Evolutionary conservation across 2,113 vertebrate genomes (phyloP), one percentile per base, ranked within the genome.

Genomic region (Malurus alboscapulatus): DNA sequence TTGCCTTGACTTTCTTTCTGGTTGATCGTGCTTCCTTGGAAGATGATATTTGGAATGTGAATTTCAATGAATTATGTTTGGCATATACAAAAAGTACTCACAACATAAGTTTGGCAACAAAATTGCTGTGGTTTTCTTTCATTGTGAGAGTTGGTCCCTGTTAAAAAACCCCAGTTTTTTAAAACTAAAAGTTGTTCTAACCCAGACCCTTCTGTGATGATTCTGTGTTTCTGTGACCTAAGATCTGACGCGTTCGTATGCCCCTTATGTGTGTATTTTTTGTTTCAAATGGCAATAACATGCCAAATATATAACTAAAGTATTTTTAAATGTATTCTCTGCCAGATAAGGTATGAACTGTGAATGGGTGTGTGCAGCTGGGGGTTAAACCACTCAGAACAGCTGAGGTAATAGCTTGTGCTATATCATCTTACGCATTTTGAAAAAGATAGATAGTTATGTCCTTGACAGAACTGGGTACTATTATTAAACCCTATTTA

Each of bases 221-320:
- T 65, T 55, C 58, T 38, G 1, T 63, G n/a, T 30, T 48, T 42
- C 36, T 30, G 1, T 32, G 44, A 58, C 24, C 54, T 54, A 36
- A 80, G 44, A 57, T 42, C 18, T 14, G 59, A 25, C 30, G 7
- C 40, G 45, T 63, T 86, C 34, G 59, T 42, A 5, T 66, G 47
- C 65, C 30, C 13, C 29, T 88, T 42, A 4, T 5, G 29, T 15
- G 5, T 0, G 0, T 59, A 7, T 7, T 29, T 57, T 45, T 58
- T 84, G 27, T 58, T 73, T 66, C 6, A 78, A 32, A 3, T 44
- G 30, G 17, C 42, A 55, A 67, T 84, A 81, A n/a, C 54, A 17
- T 47, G 26, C 59, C 29, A 4, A 42, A 15, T 54, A 42, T 62
- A 32, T 17, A 21, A 58, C 51, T 63, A 66, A 50, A 66, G 9